Conservation (phyloP, 2,888 invertebrate species). For the Schrankia costaestrigalis region DNA sequence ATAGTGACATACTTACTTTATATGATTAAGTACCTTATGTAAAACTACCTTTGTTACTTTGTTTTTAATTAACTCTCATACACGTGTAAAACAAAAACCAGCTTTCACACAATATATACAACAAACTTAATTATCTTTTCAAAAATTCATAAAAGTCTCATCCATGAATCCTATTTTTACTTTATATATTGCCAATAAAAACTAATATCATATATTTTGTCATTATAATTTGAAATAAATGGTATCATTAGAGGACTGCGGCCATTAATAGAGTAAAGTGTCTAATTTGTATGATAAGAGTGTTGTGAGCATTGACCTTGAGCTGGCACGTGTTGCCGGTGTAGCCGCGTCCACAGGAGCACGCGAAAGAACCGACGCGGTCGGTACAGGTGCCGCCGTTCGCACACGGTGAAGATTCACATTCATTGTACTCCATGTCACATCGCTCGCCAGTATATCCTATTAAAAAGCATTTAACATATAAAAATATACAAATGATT, state of each 20-base stretch:
- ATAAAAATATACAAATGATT: neutral
- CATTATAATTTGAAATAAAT: too few species aligned
- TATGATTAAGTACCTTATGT: neutral
- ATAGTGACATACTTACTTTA: neutral
- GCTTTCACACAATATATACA: too few species aligned
- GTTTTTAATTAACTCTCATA: too few species aligned
- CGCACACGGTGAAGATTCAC: constrained; percentile 87
- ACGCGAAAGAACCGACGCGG: constrained; percentile 84
- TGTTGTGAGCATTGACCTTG: constrained; percentile 79
- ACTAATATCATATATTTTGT: too few species aligned
- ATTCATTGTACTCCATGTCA: constrained; percentile 88
- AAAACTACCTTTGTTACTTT: neutral
- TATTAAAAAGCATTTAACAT: constrained; percentile 29
- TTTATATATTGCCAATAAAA: too few species aligned
- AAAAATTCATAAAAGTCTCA: too few species aligned
- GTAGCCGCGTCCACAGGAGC: constrained; percentile 85
- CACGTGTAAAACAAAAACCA: too few species aligned
- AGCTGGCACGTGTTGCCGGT: constrained; percentile 85
- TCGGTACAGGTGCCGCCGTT: constrained; percentile 88
- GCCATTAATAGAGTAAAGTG: constrained; percentile 1
- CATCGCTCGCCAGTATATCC: constrained; percentile 87
- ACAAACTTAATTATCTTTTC: too few species aligned
- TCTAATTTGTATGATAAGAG: constrained; percentile 5
- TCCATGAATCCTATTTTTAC: too few species aligned
- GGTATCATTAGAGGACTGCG: too few species aligned